Base-by-base conservation (phyloP, 2,113 vertebrate genomes). In the Erythrocercus mccallii region DNA sequence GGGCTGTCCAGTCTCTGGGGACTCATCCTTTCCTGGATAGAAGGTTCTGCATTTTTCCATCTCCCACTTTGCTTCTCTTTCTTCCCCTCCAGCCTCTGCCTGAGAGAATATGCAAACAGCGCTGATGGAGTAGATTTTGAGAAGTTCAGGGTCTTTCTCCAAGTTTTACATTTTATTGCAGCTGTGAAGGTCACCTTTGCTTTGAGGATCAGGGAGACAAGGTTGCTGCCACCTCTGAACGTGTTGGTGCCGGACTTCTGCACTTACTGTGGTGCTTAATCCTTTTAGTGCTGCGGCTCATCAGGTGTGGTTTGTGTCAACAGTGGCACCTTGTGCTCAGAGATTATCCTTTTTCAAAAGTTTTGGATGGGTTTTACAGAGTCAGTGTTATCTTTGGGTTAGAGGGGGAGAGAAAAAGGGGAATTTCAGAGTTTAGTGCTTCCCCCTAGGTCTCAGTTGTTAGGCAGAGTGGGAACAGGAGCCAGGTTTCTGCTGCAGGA, bases 151-250 rank as follows among this genome's bases (percentile, higher is more conserved):
- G 38, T 56, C 38, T 60, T 74, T 68, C 69, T 84, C 37, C 19
- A 45, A 57, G 45, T 84, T 89, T 42, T 44, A 16, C 24, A 11
- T 81, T 94, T 81, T 50, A 22, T 61, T 88, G 73, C 31, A 37
- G n/a, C 35, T 40, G 28, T 60, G 89, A 91, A 89, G 80, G 91
- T 94, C 73, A 84, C 69, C 83, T 95, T 87, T 91, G 89, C 61
- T 89, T 76, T 69, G 73, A 65, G 65, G 89, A 89, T 87, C 57
- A 61, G 73, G 53, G 73, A 77, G 72, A 42, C 2, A 9, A 35
- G 62, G 78, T 48, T 87, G 44, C 61, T 6, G 6, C 57, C 61
- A 53, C 70, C 54, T 80, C 61, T 81, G 54, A 79, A 45, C 0
- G 0, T 23, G 40, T 42, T 20, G 28, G 18, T 89, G 70, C 45